Percentiles rank a stretch among this genome's conserved stretches.
Conservation (phyloP, 2,797 vertebrate species). For the Sebastes hubbsi region DNA sequence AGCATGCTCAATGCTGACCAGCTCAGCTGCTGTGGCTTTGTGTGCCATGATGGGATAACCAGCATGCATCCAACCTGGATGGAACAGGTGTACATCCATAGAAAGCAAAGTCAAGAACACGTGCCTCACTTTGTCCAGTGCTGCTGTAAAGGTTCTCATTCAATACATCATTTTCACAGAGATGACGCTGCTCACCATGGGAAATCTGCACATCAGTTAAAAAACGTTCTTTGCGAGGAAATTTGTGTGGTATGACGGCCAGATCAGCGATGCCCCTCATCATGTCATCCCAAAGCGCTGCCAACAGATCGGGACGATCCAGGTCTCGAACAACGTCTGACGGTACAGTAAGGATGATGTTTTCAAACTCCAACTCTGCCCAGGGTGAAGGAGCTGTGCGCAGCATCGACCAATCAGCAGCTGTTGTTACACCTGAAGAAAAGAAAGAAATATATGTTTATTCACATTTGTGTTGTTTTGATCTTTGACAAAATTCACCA, state of each 20-base stretch:
- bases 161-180: not conserved
- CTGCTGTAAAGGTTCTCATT: not conserved
- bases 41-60: constrained; percentile 92
- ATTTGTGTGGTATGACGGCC: constrained; percentile 76
- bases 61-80: constrained; percentile 89
- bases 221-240: constrained; percentile 84
- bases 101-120: not conserved
- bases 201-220: constrained; percentile 88
- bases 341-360: constrained; percentile 85
- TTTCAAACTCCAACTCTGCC: constrained; percentile 91
- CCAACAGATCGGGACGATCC: constrained; percentile 78
- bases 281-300: constrained; percentile 83
- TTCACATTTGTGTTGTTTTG: not conserved
- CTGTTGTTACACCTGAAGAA: constrained; percentile 59
- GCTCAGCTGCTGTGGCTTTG: constrained; percentile 43
- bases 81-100: not conserved
- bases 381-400: constrained; percentile 83
- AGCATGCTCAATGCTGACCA: constrained; percentile 58
- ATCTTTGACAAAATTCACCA: too few relatives aligned
- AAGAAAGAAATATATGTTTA: not conserved
- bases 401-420: constrained; percentile 40
- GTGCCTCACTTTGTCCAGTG: not conserved
- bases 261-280: constrained; percentile 79
- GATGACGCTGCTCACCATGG: constrained; percentile 22
- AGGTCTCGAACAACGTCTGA: constrained; percentile 77